phyloP scores from a whole-genome alignment of 2,113 vertebrate species.

The Electrona antarctica region DNA sequence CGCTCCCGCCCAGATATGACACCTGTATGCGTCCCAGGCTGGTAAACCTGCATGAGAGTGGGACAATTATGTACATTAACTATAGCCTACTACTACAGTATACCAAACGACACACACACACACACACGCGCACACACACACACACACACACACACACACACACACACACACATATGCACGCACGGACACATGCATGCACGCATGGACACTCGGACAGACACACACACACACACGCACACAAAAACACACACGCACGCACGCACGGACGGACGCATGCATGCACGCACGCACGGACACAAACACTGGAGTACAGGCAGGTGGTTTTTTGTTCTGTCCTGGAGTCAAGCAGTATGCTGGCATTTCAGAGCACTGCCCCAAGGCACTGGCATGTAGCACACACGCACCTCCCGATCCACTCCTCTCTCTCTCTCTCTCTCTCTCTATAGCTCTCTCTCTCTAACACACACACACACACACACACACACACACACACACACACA shows the following conservation, averaged over 20 bases:
- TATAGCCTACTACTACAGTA: too few species aligned
- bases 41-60: too few species aligned
- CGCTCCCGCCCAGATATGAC: too few species aligned
- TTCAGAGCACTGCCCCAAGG: background rate
- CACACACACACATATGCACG: background rate
- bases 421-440: background rate
- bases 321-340: background rate
- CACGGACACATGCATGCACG: background rate
- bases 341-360: background rate
- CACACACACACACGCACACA: too few species aligned
- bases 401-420: constrained; percentile 26
- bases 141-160: background rate
- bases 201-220: background rate
- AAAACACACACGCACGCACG: background rate
- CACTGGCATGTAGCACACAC: constrained; percentile 16
- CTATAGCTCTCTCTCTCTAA: background rate
- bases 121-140: background rate
- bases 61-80: too few species aligned
- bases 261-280: too few species aligned
- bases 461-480: constrained; percentile 1
- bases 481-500: background rate
- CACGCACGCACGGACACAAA: too few species aligned
- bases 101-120: background rate
- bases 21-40: too few species aligned
- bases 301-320: background rate